Evolutionary conservation across 2,113 vertebrate genomes (phyloP).

Genomic region (Spheniscus mendiculus): DNA sequence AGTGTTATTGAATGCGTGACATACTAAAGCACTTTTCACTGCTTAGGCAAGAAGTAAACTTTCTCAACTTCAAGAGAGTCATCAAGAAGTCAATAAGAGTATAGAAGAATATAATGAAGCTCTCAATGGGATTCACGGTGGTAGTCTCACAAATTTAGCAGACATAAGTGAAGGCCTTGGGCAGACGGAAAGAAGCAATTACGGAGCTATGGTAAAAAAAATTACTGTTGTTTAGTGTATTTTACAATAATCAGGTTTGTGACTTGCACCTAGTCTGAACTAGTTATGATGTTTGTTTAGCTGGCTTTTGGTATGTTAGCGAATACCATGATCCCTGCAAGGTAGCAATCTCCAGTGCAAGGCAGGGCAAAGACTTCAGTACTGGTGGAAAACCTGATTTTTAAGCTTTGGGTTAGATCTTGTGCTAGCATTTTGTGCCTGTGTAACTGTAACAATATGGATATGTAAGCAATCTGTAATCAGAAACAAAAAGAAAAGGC

Average conservation of each 20-base stretch:
- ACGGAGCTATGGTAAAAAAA: constrained; percentile 72
- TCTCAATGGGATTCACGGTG: constrained; percentile 85
- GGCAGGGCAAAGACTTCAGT: neutral
- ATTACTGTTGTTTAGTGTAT: neutral
- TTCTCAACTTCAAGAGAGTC: constrained; percentile 90
- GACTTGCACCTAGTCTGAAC: neutral
- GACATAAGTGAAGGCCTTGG: constrained; percentile 87
- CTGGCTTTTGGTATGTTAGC: neutral
- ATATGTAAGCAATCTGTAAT: neutral
- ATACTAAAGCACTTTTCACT: neutral
- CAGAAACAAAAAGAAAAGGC: neutral
- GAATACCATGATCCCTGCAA: neutral
- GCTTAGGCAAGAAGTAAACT: constrained; percentile 90
- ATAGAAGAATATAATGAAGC: constrained; percentile 87
- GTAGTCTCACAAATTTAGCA: constrained; percentile 89
- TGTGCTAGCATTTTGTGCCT: neutral
- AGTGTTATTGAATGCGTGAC: neutral
- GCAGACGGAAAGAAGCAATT: constrained; percentile 84
- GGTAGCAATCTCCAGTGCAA: neutral
- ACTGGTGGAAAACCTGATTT: neutral
- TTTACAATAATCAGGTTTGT: neutral
- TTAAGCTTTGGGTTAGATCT: neutral
- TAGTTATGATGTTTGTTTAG: neutral
- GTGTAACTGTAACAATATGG: neutral
- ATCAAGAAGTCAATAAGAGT: constrained; percentile 85